Base-by-base conservation (phyloP, 2,888 invertebrate species). In the Acronicta psi region DNA sequence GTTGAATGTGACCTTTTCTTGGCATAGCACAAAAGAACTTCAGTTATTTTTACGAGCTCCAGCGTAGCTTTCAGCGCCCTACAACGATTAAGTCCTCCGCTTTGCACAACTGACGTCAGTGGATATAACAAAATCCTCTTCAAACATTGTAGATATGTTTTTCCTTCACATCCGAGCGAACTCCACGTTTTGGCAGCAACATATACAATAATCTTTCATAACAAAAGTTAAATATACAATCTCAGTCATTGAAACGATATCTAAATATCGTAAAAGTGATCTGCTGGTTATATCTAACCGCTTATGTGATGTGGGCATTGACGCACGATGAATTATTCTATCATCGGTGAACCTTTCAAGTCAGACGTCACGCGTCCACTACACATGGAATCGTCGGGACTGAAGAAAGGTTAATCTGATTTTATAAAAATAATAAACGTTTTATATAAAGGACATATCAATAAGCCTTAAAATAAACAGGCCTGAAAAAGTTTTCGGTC, bases 151-250 rank as follows among this genome's bases (percentile, higher is more conserved):
- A 73, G 73, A 79, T 84, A 84, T 83, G 83, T 86, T 86, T 85
- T 83, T 73, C 74, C 79, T 81, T 71, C 65, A 80, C 83, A 82
- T 84, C 86, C 86, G 81, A 76, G 67, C 76, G 61, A 69, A 69
- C 73, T 86, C 84, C 92, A 91, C 92, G 91, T 90, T 87, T 91
- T 91, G 90, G 92, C 92, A 89, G 65, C 83, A 67, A 65, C 72
- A 75, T 50, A 73, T 81, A 81, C 76, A 81, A 80, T 85, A 84
- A 87, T 87, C 83, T 84, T 80, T 86, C 82, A 85, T 82, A 88
- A 87, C 86, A 86, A 82, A 82, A 45, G 77, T 83, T 85, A 75
- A 78, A 85, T 83, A 79, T 80, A 83, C 73, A 73, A 54, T 69
- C 81, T 80, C 74, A 75, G 73, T 74, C 74, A 73, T 70, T 75